Evolutionary conservation across 2,888 invertebrate species (phyloP).

Genomic region (Caenorhabditis japonica): DNA sequence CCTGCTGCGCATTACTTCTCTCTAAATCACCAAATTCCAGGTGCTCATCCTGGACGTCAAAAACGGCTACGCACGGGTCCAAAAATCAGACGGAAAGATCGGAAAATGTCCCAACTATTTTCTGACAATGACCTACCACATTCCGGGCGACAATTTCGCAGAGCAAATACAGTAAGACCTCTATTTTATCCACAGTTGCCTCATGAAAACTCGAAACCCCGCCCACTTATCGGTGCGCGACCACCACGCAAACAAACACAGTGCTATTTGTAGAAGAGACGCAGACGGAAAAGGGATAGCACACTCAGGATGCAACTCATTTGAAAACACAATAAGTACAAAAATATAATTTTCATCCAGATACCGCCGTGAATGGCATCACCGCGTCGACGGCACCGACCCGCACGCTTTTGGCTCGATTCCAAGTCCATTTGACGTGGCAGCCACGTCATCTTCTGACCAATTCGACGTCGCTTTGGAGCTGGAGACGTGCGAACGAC

Average conservation of each 20-base stretch:
- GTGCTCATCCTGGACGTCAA: slow-evolving; percentile 28
- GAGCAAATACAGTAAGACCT: slow-evolving; percentile 56
- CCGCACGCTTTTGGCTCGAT: background rate
- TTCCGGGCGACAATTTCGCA: slow-evolving; percentile 55
- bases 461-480: slow-evolving; percentile 38
- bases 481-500: slow-evolving; percentile 42
- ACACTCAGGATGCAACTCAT: no score
- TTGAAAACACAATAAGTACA: no score
- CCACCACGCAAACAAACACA: no score
- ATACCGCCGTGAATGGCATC: slow-evolving; percentile 46
- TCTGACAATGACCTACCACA: slow-evolving; percentile 36
- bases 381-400: slow-evolving; percentile 29
- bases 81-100: slow-evolving; percentile 38
- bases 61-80: slow-evolving; percentile 42
- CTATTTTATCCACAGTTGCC: background rate
- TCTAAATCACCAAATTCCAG: slow-evolving; percentile 9
- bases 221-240: no score
- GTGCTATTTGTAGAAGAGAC: no score
- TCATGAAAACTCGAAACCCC: no score
- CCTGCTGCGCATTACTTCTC: no score
- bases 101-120: slow-evolving; percentile 58
- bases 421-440: slow-evolving; percentile 21
- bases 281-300: no score
- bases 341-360: no score
- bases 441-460: slow-evolving; percentile 13